Evolutionary conservation across 2,113 vertebrate genomes (phyloP).

Genomic region (Notiomystis cincta): DNA sequence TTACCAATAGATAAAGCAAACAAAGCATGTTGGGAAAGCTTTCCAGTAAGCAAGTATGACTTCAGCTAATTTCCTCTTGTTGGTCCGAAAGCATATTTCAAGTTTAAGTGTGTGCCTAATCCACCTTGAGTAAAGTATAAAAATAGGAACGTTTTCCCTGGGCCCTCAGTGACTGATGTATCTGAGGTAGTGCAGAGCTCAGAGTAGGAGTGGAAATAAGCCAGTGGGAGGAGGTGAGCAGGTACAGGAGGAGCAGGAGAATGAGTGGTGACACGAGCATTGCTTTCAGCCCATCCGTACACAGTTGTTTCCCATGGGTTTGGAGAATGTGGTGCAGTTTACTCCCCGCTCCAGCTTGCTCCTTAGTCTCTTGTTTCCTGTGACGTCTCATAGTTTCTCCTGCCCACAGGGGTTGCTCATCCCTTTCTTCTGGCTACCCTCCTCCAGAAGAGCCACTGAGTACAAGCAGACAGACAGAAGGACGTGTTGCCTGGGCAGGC

Average conservation of each 20-base stretch:
- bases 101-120: background rate
- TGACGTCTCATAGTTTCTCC: background rate
- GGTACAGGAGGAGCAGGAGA: background rate
- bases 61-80: background rate
- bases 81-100: background rate
- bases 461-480: background rate
- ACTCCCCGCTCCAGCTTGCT: background rate
- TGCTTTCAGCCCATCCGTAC: fast-evolving
- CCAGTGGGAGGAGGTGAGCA: background rate
- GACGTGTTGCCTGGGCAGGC: fast-evolving
- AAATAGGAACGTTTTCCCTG: background rate
- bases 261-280: fast-evolving
- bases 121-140: background rate
- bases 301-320: fast-evolving
- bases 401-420: background rate
- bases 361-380: background rate
- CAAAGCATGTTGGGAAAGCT: background rate
- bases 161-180: fast-evolving
- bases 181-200: background rate
- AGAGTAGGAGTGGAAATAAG: background rate
- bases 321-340: background rate
- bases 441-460: background rate
- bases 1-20: background rate
- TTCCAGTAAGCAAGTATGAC: background rate
- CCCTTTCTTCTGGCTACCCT: background rate